A percentile compares a stretch with the other conserved stretches of the same genome.
These are phyloP conservation scores for Copidosoma floridanum DNA, from an alignment of 1,140 invertebrate species.

Conservation along the genomic window DNA sequence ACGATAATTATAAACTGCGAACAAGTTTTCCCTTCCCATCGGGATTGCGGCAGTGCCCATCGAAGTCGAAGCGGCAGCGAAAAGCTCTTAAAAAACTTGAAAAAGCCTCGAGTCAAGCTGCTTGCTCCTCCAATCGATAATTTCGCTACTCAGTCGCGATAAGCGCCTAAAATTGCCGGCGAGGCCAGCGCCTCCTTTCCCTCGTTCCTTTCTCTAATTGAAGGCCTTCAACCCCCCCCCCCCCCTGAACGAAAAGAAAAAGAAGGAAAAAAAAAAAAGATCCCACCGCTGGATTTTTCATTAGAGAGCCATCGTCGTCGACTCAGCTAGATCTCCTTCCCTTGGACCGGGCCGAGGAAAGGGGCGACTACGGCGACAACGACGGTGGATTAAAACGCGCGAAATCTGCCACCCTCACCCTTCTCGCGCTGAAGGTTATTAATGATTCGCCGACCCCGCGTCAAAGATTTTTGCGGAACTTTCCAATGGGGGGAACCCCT, in stretches of 20 bases:
- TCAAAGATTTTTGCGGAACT: constrained; percentile 51
- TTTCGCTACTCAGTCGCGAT: constrained; percentile 1
- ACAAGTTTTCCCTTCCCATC: too few relatives aligned
- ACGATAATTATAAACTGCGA: too few relatives aligned
- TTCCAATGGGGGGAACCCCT: background rate
- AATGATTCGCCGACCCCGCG: constrained; percentile 51
- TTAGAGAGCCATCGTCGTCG: constrained; percentile 55
- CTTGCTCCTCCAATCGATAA: constrained; percentile 1
- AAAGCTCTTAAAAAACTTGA: too few relatives aligned
- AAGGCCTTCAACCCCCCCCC: background rate
- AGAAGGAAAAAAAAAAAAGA: constrained; percentile 30
- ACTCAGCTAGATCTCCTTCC: constrained; percentile 56
- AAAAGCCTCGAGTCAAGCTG: too few relatives aligned
- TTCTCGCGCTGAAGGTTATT: constrained; percentile 58
- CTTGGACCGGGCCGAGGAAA: constrained; percentile 22
- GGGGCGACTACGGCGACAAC: too few relatives aligned
- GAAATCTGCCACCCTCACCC: constrained; percentile 57
- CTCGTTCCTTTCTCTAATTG: too few relatives aligned
- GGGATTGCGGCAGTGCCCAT: too few relatives aligned
- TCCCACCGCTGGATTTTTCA: constrained; percentile 51
- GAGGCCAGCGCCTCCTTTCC: background rate
- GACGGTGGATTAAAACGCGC: constrained; percentile 55
- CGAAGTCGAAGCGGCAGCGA: too few relatives aligned
- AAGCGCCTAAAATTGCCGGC: constrained; percentile 3
- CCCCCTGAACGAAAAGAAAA: constrained; percentile 12